These are phyloP conservation scores for Paratilapia polleni DNA, from an alignment of 2,113 vertebrate genomes.

Conservation along the genomic window DNA sequence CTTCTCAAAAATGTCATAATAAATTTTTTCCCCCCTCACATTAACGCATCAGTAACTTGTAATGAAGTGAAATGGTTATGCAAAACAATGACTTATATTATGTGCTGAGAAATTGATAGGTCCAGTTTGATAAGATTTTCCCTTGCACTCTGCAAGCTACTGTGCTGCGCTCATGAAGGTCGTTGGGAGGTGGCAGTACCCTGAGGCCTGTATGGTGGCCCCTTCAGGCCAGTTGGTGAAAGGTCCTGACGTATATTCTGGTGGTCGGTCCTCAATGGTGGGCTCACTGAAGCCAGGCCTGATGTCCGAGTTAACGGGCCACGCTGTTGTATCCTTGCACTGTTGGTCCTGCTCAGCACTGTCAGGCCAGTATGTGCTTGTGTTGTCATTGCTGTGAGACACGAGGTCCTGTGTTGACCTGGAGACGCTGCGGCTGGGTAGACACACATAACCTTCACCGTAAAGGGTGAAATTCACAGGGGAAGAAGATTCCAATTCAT, in stretches of 20 bases:
- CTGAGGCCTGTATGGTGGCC: conserved; percentile 26
- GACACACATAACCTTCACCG: conserved; percentile 46
- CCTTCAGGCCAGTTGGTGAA: conserved; percentile 42
- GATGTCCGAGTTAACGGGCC: background rate
- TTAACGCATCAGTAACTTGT: background rate
- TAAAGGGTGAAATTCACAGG: background rate
- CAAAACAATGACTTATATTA: background rate
- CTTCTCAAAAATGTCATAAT: background rate
- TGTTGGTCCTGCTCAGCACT: background rate
- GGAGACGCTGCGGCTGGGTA: conserved; percentile 29
- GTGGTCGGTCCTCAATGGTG: background rate
- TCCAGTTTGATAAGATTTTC: background rate
- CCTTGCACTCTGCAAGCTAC: background rate
- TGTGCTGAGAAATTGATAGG: background rate
- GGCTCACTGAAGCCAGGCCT: background rate
- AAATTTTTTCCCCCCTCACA: background rate
- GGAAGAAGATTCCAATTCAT: background rate
- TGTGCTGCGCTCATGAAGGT: background rate
- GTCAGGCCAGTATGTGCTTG: background rate
- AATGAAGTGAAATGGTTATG: background rate
- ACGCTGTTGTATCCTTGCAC: background rate
- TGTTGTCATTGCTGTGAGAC: background rate
- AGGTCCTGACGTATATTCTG: background rate
- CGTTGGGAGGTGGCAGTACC: conserved; percentile 63
- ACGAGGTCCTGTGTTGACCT: conserved; percentile 54